Evolutionary conservation across 2,888 invertebrate genomes (phyloP).

Genomic region (Antheraea yamamai): DNA sequence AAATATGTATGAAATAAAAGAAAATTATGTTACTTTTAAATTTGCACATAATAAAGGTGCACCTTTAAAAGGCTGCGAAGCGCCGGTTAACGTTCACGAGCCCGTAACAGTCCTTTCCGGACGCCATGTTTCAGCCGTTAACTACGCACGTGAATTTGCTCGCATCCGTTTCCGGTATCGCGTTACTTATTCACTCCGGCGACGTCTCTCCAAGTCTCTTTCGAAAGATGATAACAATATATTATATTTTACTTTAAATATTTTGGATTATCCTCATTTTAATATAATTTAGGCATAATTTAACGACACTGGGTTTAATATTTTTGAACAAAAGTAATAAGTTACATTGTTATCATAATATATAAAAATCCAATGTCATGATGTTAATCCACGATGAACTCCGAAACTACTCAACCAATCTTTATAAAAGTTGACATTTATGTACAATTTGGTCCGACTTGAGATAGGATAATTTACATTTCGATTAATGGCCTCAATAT

Average conservation of each 20-base stretch:
- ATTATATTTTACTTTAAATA: not conserved
- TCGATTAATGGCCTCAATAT: too few species aligned
- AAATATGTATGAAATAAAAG: constrained; percentile 1
- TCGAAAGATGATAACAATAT: not conserved
- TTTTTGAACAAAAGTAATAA: not conserved
- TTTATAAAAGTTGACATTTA: too few species aligned
- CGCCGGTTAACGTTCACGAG: constrained; percentile 14
- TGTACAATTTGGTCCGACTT: too few species aligned
- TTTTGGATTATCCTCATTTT: not conserved
- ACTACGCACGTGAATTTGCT: constrained; percentile 65
- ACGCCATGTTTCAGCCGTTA: constrained; percentile 67
- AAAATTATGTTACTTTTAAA: constrained; percentile 10
- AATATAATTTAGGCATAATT: not conserved
- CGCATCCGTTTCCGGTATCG: constrained; percentile 65
- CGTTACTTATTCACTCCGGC: constrained; percentile 48
- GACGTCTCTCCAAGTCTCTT: constrained; percentile 3
- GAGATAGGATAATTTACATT: too few species aligned
- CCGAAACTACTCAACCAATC: too few species aligned
- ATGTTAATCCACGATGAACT: too few species aligned
- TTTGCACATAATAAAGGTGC: constrained; percentile 14
- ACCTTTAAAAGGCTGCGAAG: constrained; percentile 17
- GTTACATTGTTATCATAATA: too few species aligned
- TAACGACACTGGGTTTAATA: not conserved
- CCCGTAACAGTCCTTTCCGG: constrained; percentile 55
- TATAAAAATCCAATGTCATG: too few species aligned